Percentiles rank a stretch among this genome's conserved stretches.
These are phyloP conservation scores for Arothron firmamentum DNA, from an alignment of 2,113 vertebrate genomes.

Conservation along the genomic window DNA sequence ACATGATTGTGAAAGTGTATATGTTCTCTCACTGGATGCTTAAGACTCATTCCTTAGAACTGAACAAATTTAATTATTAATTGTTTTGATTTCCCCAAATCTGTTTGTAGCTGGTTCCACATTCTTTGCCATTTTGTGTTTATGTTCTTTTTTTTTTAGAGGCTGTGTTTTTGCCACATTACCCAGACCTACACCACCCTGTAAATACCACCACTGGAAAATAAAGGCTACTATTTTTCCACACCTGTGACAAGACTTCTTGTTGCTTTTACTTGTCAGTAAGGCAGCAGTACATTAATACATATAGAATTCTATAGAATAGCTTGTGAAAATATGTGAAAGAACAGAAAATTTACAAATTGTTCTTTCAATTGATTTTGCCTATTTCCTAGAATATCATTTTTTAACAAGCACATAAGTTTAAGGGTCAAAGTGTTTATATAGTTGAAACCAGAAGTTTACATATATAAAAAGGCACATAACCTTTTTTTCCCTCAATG, in stretches of 20 bases:
- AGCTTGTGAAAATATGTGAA: too few relatives aligned
- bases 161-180: slow-evolving; percentile 39
- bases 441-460: too few relatives aligned
- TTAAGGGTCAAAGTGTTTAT: too few relatives aligned
- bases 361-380: too few relatives aligned
- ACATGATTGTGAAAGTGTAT: slow-evolving; percentile 58
- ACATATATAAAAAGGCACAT: too few relatives aligned
- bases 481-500: too few relatives aligned
- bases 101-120: slow-evolving; percentile 24
- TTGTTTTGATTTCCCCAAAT: slow-evolving; percentile 31
- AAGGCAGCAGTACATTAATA: too few relatives aligned
- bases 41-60: slow-evolving; percentile 34
- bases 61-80: slow-evolving; percentile 32
- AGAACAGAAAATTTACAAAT: too few relatives aligned
- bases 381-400: too few relatives aligned
- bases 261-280: too few relatives aligned
- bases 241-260: slow-evolving; percentile 33
- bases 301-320: too few relatives aligned
- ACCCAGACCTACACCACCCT: slow-evolving; percentile 53
- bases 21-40: slow-evolving; percentile 66
- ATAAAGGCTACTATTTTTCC: slow-evolving; percentile 77
- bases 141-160: slow-evolving; percentile 49
- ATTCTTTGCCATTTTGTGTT: slow-evolving; percentile 50
- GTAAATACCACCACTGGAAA: slow-evolving; percentile 72
- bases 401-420: too few relatives aligned